Base-by-base conservation (phyloP, 2,797 vertebrate genomes). In the Remorina albescens region DNA sequence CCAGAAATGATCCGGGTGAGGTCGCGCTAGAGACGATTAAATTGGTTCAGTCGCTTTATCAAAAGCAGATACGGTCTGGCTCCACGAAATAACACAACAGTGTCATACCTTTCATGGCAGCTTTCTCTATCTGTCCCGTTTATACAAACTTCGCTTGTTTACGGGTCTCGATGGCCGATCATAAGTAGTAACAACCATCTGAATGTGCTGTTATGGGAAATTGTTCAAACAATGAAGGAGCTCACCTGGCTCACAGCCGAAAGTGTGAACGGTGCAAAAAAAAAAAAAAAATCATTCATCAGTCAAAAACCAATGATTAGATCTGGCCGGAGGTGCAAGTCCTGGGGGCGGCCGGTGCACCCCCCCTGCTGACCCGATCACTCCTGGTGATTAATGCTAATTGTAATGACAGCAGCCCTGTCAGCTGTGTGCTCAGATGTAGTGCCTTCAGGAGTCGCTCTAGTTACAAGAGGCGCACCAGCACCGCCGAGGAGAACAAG, bases 361-460 rank as follows among this genome's bases (percentile, higher is more conserved):
- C n/a, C n/a, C n/a, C n/a, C n/a, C n/a, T 57, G 68, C 39, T 76
- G 84, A 90, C 80, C 88, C 54, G 77, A 86, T 86, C 89, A 89
- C 81, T 86, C 79, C 81, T 83, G 76, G 56, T 86, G 88, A 92
- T 95, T 93, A 92, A 89, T 89, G 88, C 82, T 91, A 81, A 91
- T 93, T 90, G 76, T 81, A 87, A 87, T 93, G 93, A 93, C 91
- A 91, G 86, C 89, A 73, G 82, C 89, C 60, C 82, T 46, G 81
- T 91, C 91, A 91, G 88, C 87, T 92, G 86, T 89, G 84, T 13
- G 87, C 81, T 82, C 89, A 84, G 78, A 84, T 90, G 90, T 87
- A 89, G 89, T 83, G 89, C 93, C 93, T 94, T 93, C 90, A 94
- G 93, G 93, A 94, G 93, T 93, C 92, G 94, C 93, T 93, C 89